A percentile compares a stretch with the other conserved stretches of the same genome.
Conservation (phyloP, 2,797 vertebrate species). For the Lepilemur ruficaudatus region DNA sequence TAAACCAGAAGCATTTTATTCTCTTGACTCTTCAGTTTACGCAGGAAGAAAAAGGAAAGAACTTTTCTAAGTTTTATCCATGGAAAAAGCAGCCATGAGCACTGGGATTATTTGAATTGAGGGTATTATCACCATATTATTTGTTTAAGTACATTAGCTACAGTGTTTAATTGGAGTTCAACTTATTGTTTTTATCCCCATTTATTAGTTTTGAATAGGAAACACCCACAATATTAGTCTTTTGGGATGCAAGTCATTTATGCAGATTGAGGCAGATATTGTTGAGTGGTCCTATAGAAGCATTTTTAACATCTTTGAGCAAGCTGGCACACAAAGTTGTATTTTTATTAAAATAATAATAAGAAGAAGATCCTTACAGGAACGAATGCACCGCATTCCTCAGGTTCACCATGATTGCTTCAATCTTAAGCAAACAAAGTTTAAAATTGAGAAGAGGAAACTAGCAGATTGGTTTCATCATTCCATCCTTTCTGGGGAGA, state of each 20-base stretch:
- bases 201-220: constrained; percentile 15
- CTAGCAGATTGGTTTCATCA: constrained; percentile 50
- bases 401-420: constrained; percentile 73
- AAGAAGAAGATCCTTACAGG: constrained; percentile 68
- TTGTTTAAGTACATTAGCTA: background rate
- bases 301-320: background rate
- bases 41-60: background rate
- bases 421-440: constrained; percentile 50
- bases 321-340: background rate
- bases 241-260: background rate
- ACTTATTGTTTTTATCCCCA: background rate
- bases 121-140: background rate
- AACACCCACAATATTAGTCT: background rate
- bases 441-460: constrained; percentile 48
- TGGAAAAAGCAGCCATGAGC: background rate
- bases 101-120: background rate
- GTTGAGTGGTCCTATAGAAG: background rate
- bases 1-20: constrained; percentile 19
- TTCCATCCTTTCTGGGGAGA: constrained; percentile 63
- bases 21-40: background rate
- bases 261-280: constrained; percentile 28
- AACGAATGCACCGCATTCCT: constrained; percentile 59
- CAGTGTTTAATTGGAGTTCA: background rate
- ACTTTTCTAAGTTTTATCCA: background rate
- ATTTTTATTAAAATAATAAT: background rate